phyloP scores from a whole-genome alignment of 1,140 invertebrate species.

The Dendroctonus valens region DNA sequence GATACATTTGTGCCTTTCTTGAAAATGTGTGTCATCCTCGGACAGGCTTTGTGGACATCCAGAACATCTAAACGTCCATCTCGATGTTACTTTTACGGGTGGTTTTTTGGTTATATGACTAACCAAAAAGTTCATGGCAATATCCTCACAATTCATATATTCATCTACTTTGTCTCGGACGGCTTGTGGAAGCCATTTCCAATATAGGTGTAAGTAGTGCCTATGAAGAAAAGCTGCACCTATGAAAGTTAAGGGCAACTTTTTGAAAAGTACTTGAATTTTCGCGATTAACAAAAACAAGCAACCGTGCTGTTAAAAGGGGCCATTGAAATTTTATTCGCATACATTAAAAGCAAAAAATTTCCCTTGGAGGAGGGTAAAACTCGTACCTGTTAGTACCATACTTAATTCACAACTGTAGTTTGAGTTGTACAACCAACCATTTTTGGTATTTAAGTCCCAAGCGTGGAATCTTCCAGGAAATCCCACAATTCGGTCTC shows the following conservation, averaged over 20 bases:
- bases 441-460: conserved; percentile 81
- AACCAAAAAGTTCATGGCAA: conserved; percentile 99
- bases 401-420: conserved; percentile 99
- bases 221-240: conserved; percentile 94
- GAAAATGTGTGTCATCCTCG: conserved; percentile 95
- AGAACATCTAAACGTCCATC: conserved; percentile 96
- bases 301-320: no score
- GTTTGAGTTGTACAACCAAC: conserved; percentile 98
- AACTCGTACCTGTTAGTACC: conserved; percentile 75
- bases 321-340: no score
- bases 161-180: conserved; percentile 97
- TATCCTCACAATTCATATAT: conserved; percentile 99
- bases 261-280: not conserved
- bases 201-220: conserved; percentile 95
- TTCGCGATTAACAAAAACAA: no score
- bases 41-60: conserved; percentile 95
- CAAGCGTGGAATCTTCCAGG: conserved; percentile 96
- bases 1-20: conserved; percentile 96
- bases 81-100: conserved; percentile 94
- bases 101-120: conserved; percentile 95
- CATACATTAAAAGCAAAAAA: no score
- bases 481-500: conserved; percentile 96
- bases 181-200: conserved; percentile 85
- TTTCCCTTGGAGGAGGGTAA: no score
- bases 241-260: not conserved